These are phyloP conservation scores for Oryctolagus cuniculus DNA, from an alignment of 2,113 vertebrate species.

Conservation along the genomic window DNA sequence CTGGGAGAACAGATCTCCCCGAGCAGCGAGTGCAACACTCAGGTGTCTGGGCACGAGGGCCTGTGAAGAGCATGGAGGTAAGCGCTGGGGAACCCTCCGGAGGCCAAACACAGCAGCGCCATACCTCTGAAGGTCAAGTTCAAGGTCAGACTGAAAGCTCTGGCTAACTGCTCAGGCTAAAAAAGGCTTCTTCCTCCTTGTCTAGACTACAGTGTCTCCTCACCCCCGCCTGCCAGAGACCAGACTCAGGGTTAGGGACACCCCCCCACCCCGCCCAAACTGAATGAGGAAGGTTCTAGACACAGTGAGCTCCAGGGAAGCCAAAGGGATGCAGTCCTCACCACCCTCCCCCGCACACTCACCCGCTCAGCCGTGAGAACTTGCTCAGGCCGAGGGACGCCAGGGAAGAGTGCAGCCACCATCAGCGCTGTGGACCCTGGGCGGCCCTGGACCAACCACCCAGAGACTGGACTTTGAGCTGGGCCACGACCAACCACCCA, in stretches of 20 bases:
- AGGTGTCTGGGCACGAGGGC: fast-evolving
- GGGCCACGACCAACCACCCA: background rate
- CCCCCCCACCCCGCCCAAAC: background rate
- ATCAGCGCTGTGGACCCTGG: no score
- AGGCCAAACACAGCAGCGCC: fast-evolving
- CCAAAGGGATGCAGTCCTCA: no score
- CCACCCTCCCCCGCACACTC: fast-evolving
- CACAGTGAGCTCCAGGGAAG: fast-evolving
- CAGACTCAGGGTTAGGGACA: background rate
- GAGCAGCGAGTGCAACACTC: fast-evolving
- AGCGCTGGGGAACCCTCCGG: fast-evolving
- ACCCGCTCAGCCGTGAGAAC: fast-evolving
- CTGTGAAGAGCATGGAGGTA: no score
- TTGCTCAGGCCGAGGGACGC: fast-evolving
- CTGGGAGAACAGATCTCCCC: background rate
- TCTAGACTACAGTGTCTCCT: no score
- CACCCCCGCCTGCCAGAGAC: fast-evolving
- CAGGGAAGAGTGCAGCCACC: fast-evolving
- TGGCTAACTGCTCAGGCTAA: no score
- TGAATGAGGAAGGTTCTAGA: background rate
- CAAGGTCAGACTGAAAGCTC: background rate
- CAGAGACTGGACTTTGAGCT: no score
- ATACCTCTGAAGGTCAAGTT: fast-evolving
- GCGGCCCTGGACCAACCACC: background rate
- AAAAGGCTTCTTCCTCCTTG: no score